Base-by-base conservation (phyloP, 2,113 vertebrate genomes). In the Suricata suricatta region DNA sequence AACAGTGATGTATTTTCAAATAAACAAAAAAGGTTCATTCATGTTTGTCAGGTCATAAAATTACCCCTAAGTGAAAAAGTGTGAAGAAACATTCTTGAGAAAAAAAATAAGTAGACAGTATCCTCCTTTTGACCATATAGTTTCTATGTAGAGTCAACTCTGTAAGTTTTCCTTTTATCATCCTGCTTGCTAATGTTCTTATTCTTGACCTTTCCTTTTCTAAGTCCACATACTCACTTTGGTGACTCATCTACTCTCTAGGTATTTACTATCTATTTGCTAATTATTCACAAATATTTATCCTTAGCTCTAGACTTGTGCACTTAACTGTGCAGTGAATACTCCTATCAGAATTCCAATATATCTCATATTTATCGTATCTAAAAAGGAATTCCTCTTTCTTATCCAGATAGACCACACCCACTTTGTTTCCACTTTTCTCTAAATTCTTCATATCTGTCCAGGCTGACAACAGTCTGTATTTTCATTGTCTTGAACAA, bases 21-120 rank as follows among this genome's bases (percentile, higher is more conserved):
- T 92, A 63, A 52, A 92, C 29, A 86, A 11, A 71, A 79, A 93
- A 47, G 17, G 3, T 84, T 71, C 4, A 44, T 92, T 77, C 35
- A 50, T 85, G 79, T 33, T 95, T 68, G 8, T 29, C n/a, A 81
- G 89, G 14, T 93, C 35, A 50, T 90, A 85, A 93, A 93, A 90
- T 90, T 86, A 81, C 12, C 47, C 57, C 7, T 13, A 60, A 81
- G 64, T 80, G 31, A 68, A 74, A 90, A 86, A 7, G 3, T 33
- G 64, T 97, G 27, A 86, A 60, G 35, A 93, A 95, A 68, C 3
- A 71, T 69, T 86, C n/a, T 44, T 23, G 64, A 38, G 8, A 60
- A 44, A 50, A 71, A 29, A 82, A 52, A 14, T 35, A 31, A 82
- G 54, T 44, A 54, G 21, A n/a, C n/a, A n/a, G 2, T 72, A 44